Evolutionary conservation across 2,888 invertebrate species (phyloP).

Genomic region (Cheilosia vernalis): DNA sequence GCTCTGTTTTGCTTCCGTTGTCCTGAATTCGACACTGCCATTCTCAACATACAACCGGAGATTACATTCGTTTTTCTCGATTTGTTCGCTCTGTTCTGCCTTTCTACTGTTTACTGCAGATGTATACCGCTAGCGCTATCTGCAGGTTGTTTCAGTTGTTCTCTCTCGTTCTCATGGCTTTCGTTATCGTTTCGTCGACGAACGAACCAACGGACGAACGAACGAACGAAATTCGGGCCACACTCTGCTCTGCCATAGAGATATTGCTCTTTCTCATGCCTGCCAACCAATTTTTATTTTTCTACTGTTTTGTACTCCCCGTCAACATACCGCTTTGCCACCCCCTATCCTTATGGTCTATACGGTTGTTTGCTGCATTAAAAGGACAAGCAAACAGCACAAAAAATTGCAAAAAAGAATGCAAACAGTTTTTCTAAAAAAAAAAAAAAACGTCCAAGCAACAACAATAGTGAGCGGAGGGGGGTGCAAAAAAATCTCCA

Average conservation of each 20-base stretch:
- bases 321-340: not conserved
- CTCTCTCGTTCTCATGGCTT: constrained; percentile 61
- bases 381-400: constrained; percentile 69
- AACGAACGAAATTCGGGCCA: constrained; percentile 62
- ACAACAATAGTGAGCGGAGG: constrained; percentile 1
- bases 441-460: constrained; percentile 34
- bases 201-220: not conserved
- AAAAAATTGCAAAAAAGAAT: constrained; percentile 19
- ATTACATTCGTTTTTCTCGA: constrained; percentile 66
- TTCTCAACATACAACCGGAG: constrained; percentile 74
- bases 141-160: constrained; percentile 71
- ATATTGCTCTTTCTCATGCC: constrained; percentile 71
- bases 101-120: constrained; percentile 66
- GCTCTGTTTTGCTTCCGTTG: constrained; percentile 74
- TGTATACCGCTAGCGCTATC: constrained; percentile 51
- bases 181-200: constrained; percentile 31
- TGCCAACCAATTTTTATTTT: constrained; percentile 53
- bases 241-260: constrained; percentile 40
- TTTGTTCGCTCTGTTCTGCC: constrained; percentile 39
- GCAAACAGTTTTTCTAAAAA: not conserved
- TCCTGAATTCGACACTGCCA: constrained; percentile 75
- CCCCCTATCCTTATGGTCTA: constrained; percentile 41
- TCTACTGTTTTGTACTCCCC: constrained; percentile 2
- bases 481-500: constrained; percentile 39
- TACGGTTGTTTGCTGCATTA: constrained; percentile 73